A percentile compares a stretch with the other conserved stretches of the same genome.
phyloP scores from a whole-genome alignment of 1,140 invertebrate species.

The Periplaneta americana region DNA sequence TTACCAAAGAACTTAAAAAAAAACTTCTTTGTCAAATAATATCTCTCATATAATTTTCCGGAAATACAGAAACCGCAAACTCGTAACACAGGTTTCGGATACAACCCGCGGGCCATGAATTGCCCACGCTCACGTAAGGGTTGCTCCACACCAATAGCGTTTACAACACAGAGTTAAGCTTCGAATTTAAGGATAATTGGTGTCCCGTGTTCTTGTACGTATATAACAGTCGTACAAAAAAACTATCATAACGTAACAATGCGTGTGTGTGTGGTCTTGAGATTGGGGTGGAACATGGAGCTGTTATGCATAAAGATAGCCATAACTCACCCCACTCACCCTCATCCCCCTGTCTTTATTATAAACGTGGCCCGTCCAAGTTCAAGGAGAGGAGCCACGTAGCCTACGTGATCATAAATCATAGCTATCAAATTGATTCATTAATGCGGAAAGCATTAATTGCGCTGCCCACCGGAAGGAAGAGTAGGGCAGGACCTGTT shows the following conservation, averaged over 20 bases:
- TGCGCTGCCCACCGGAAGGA: neutral
- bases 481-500: no score
- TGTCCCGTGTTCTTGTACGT: neutral
- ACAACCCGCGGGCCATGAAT: no score
- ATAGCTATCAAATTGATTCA: neutral
- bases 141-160: no score
- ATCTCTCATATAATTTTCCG: no score
- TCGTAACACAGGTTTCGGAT: no score
- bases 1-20: no score
- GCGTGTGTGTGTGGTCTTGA: neutral
- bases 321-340: neutral
- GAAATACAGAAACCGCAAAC: no score
- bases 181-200: no score
- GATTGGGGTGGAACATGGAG: neutral
- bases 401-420: neutral
- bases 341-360: neutral
- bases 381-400: neutral
- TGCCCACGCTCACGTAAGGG: no score
- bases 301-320: neutral
- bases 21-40: no score
- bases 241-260: neutral
- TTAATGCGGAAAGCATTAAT: neutral
- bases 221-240: neutral
- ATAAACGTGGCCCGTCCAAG: neutral
- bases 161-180: no score